phyloP scores from a whole-genome alignment of 2,797 vertebrate genomes.

The Anniella stebbinsi region DNA sequence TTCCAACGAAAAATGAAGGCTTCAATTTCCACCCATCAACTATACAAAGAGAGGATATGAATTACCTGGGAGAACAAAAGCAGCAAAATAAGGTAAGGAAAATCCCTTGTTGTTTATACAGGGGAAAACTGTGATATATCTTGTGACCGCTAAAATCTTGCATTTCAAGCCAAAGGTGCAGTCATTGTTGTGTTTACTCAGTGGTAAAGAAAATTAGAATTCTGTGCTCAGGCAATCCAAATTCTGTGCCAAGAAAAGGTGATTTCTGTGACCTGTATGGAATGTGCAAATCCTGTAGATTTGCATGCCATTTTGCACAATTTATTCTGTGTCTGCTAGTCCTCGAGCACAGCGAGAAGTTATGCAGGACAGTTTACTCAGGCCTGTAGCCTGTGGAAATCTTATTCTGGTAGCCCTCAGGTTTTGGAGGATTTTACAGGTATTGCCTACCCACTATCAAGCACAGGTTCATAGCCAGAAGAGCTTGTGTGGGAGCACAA shows the following conservation, averaged over 20 bases:
- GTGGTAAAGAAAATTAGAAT: background rate
- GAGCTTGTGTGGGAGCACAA: background rate
- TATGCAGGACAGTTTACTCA: background rate
- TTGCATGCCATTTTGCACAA: background rate
- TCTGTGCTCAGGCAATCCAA: background rate
- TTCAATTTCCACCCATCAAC: too few species aligned
- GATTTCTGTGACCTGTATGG: background rate
- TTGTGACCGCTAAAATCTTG: background rate
- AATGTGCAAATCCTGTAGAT: background rate
- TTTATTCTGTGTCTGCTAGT: background rate
- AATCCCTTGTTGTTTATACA: background rate
- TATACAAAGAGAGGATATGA: background rate
- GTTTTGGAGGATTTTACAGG: background rate
- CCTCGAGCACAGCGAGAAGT: background rate
- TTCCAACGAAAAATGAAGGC: fast-evolving
- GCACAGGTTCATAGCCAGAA: background rate
- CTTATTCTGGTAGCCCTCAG: background rate
- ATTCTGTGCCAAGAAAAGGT: background rate
- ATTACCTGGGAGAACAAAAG: fast-evolving
- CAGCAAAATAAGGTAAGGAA: conserved; percentile 37
- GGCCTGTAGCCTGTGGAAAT: background rate
- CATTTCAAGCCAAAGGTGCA: background rate
- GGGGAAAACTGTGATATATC: background rate
- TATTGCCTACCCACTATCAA: background rate
- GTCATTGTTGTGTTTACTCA: background rate